phyloP scores from a whole-genome alignment of 2,113 vertebrate species.

The Barnardius zonarius region DNA sequence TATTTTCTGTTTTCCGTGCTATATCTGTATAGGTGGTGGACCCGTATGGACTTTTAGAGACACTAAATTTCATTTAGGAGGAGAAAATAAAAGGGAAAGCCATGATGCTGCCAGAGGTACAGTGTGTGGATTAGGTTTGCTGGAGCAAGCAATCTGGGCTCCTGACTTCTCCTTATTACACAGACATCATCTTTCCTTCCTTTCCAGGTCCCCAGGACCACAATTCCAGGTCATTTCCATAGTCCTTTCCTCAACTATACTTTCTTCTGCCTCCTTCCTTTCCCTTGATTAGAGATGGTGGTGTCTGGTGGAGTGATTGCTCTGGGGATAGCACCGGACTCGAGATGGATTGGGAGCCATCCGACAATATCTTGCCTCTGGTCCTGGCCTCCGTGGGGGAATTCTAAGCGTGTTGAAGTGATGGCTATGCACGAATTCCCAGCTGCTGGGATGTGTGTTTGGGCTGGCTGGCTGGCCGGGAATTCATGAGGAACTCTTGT shows the following conservation, averaged over 20 bases:
- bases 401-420: constrained; percentile 20
- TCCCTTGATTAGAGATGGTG: not conserved
- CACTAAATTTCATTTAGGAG: not conserved
- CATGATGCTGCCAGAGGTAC: not conserved
- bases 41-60: not conserved
- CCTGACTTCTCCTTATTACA: not conserved
- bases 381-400: constrained; percentile 22
- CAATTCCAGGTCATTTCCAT: not conserved
- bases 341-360: not conserved
- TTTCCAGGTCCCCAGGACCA: not conserved
- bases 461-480: constrained; percentile 42
- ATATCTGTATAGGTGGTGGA: not conserved
- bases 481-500: constrained; percentile 74
- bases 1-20: not conserved
- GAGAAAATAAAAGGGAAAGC: not conserved
- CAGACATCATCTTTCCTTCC: not conserved
- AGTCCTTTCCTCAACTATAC: not conserved
- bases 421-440: constrained; percentile 57
- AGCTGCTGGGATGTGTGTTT: constrained; percentile 16
- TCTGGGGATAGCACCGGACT: not conserved
- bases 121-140: not conserved
- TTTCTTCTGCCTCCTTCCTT: not conserved
- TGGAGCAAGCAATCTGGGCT: not conserved
- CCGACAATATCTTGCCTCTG: not conserved
- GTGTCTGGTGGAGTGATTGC: not conserved